Evolutionary conservation across 2,797 vertebrate species (phyloP).

Genomic region (Jordanella pulchra): DNA sequence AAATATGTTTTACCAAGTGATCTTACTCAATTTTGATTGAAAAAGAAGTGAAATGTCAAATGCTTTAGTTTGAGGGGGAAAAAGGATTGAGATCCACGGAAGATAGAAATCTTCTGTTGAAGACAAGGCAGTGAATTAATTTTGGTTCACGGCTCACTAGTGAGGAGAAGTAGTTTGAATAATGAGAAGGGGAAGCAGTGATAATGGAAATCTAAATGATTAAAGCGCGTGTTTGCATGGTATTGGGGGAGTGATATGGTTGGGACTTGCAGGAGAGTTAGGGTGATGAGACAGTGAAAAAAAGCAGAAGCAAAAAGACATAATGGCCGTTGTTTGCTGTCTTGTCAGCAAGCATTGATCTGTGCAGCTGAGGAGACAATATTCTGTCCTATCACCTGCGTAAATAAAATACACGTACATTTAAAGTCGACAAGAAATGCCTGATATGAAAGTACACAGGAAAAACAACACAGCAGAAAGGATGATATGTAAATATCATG

Average conservation of each 20-base stretch:
- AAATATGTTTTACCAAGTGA: constrained; percentile 54
- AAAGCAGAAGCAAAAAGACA: not conserved
- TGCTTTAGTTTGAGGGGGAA: constrained; percentile 65
- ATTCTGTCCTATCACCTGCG: too few relatives aligned
- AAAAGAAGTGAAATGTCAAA: constrained; percentile 55
- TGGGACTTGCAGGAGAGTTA: constrained; percentile 17
- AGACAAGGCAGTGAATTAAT: constrained; percentile 74
- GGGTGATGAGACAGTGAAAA: constrained; percentile 8
- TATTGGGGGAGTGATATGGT: constrained; percentile 4
- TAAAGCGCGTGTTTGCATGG: constrained; percentile 63
- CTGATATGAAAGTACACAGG: not conserved
- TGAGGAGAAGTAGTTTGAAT: constrained; percentile 68
- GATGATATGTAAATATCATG: not conserved
- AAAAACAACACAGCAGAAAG: not conserved
- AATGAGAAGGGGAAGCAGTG: constrained; percentile 69
- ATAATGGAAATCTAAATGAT: constrained; percentile 77
- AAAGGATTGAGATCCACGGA: constrained; percentile 51
- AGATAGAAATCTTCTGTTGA: constrained; percentile 64
- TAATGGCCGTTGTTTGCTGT: constrained; percentile 4
- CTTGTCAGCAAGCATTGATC: constrained; percentile 8
- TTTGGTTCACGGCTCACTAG: constrained; percentile 70
- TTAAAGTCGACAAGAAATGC: not conserved
- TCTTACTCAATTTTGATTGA: constrained; percentile 43
- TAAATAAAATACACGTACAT: not conserved
- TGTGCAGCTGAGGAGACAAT: not conserved